Evolutionary conservation across 2,797 vertebrate genomes (phyloP), one percentile per base, ranked within the genome.

Genomic region (Sarcoramphus papa): DNA sequence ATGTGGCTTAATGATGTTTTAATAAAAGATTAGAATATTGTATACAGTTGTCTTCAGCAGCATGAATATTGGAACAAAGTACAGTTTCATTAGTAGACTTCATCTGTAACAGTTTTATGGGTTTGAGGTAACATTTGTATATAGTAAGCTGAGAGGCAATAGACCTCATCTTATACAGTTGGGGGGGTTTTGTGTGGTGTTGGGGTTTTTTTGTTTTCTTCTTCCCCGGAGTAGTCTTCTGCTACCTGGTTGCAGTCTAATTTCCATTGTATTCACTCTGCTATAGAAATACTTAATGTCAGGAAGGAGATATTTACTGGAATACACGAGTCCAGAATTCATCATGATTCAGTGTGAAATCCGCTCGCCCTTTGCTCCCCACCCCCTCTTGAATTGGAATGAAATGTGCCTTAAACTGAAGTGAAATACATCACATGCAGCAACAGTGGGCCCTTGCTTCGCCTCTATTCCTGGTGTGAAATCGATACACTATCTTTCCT

Each of bases 401-500:
- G 98, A 98, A 98, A 98, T 98, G 97, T 98, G 98, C 98, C 98
- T 98, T 98, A 98, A 98, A 98, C 98, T 98, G 98, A 98, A 98
- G 98, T 98, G 98, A 98, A 98, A 98, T 98, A 98, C 96, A 97
- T 98, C 98, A 98, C 97, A 97, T 93, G 96, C 97, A 95, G 97
- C 97, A 98, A 97, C 96, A 97, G 98, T 97, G 97, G 98, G 98
- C 96, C 97, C 96, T 96, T 1, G 85, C 97, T 98, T 98, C 79
- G 98, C 98, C 98, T 98, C 98, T 97, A 94, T 98, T 98, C 98
- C 98, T 97, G 98, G 97, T 98, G 98, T 98, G 98, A 99, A 99
- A 99, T 99, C 98, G 98, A 99, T 99, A 99, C 98, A 98, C 98
- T 98, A 98, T 99, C 98, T 99, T 98, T 99, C 98, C 98, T 98